These are phyloP conservation scores for Turdus rufiventris DNA, from an alignment of 2,113 vertebrate genomes.

Conservation along the genomic window DNA sequence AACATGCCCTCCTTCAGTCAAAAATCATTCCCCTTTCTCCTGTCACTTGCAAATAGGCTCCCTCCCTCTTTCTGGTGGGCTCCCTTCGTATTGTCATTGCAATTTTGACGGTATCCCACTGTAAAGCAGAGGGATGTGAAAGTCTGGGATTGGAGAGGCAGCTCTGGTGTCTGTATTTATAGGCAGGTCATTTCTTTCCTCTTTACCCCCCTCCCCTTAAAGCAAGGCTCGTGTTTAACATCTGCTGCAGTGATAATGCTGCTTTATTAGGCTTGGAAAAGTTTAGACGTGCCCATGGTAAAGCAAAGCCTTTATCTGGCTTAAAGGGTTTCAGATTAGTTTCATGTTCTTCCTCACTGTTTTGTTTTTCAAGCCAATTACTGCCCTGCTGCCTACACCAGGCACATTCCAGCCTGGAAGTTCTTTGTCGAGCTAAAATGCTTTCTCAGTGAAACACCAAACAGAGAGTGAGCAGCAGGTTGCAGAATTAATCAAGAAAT, in stretches of 20 bases:
- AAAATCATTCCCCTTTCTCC: not conserved
- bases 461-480: slow-evolving; percentile 23
- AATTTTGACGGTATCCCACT: not conserved
- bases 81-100: not conserved
- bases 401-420: not conserved
- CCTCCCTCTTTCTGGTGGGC: not conserved
- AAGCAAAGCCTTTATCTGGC: not conserved
- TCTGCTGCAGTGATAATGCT: not conserved
- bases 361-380: slow-evolving; percentile 16
- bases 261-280: slow-evolving; percentile 8
- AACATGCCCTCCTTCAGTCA: too few species aligned
- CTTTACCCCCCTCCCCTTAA: not conserved
- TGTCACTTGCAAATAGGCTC: not conserved
- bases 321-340: slow-evolving; percentile 22
- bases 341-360: not conserved
- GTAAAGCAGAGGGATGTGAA: not conserved
- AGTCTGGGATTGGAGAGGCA: not conserved
- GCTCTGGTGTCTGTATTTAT: not conserved
- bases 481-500: slow-evolving; percentile 52
- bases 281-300: not conserved
- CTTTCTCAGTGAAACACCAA: not conserved
- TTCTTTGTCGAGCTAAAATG: not conserved
- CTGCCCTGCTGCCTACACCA: not conserved
- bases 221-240: not conserved
- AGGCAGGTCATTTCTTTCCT: not conserved